phyloP scores from a whole-genome alignment of 1,140 invertebrate genomes.

The Rhagoletis pomonella region DNA sequence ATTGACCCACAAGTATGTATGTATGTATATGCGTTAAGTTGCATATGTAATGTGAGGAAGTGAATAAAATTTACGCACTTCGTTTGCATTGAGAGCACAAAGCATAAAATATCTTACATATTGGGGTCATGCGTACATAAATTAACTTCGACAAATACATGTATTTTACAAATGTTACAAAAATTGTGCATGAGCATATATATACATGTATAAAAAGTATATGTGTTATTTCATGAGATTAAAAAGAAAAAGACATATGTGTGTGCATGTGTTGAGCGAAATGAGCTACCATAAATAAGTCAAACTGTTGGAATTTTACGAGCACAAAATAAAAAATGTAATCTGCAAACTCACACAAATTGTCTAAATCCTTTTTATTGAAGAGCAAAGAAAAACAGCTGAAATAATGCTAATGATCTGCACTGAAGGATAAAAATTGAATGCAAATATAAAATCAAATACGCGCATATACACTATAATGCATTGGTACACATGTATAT shows the following conservation, averaged over 20 bases:
- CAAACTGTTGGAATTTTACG: neutral
- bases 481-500: too few relatives aligned
- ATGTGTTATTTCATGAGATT: neutral
- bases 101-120: neutral
- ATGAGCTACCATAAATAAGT: neutral
- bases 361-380: conserved; percentile 20
- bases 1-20: neutral
- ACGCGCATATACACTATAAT: too few relatives aligned
- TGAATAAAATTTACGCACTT: neutral
- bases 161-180: neutral
- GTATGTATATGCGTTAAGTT: neutral
- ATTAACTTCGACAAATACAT: too few relatives aligned
- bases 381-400: conserved; percentile 4
- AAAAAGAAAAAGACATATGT: neutral
- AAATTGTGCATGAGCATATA: neutral
- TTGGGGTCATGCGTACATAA: too few relatives aligned
- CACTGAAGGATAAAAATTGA: neutral
- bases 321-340: conserved; percentile 15
- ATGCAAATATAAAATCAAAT: too few relatives aligned
- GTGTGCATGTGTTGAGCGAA: neutral
- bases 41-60: neutral
- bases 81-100: neutral
- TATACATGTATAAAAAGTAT: too few relatives aligned
- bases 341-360: conserved; percentile 2
- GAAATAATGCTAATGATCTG: conserved; percentile 22